phyloP scores from a whole-genome alignment of 2,797 vertebrate species.

The Mormyrus hasselquistii region DNA sequence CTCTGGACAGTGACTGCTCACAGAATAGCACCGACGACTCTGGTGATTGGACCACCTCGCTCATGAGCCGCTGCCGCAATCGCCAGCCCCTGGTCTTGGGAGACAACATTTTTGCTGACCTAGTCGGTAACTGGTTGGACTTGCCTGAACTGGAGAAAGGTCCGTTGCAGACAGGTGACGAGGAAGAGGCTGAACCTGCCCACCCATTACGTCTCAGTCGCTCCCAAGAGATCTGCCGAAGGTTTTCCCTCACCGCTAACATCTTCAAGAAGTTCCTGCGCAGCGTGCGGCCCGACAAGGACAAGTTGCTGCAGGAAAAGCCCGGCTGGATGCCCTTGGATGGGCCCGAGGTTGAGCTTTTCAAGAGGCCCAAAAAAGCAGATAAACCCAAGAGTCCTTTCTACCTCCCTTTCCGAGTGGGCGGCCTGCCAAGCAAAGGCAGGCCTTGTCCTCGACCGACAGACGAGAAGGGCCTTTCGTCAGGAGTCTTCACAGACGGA shows the following conservation, averaged over 20 bases:
- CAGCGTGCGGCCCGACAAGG: constrained; percentile 81
- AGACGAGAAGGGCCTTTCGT: constrained; percentile 47
- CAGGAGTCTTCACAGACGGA: constrained; percentile 53
- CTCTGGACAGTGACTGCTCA: constrained; percentile 58
- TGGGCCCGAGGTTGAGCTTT: constrained; percentile 59
- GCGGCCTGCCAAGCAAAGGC: constrained; percentile 59
- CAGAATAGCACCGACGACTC: constrained; percentile 66
- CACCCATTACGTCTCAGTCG: constrained; percentile 56
- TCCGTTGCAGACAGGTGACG: constrained; percentile 34
- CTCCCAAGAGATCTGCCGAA: constrained; percentile 81
- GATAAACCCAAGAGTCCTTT: constrained; percentile 73
- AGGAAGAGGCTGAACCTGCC: constrained; percentile 50
- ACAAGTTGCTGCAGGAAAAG: constrained; percentile 86
- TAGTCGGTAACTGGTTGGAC: constrained; percentile 95
- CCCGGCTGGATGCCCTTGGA: constrained; percentile 76
- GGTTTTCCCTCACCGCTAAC: constrained; percentile 86
- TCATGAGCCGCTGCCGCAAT: constrained; percentile 86
- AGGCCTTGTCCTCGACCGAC: constrained; percentile 47
- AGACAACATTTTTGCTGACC: constrained; percentile 89
- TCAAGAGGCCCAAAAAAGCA: constrained; percentile 76
- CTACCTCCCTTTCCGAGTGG: constrained; percentile 71
- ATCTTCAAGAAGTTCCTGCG: constrained; percentile 94
- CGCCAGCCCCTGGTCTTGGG: constrained; percentile 88
- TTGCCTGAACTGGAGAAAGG: constrained; percentile 74
- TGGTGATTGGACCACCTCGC: constrained; percentile 86